Base-by-base conservation (phyloP, 2,797 vertebrate species). In the Chanos chanos region DNA sequence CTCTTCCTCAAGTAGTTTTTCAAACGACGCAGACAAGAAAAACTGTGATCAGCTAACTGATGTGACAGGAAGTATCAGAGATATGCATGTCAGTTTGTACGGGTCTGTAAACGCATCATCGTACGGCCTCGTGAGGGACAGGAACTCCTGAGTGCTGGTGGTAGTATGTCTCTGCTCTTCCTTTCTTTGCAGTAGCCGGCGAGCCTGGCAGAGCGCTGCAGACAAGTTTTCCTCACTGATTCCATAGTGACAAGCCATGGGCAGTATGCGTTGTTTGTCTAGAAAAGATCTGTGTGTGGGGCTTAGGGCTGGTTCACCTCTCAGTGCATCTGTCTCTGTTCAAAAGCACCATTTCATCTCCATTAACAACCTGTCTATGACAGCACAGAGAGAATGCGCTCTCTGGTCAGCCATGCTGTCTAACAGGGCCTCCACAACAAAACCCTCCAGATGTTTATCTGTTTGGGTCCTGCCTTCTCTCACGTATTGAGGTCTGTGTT, bases 301-400 rank as follows among this genome's bases (percentile, higher is more conserved):
- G 4, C 50, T 55, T 0, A 61, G 56, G 30, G 56, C 21, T 43
- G 50, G 31, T 49, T 50, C 34, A 9, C 51, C 30, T 43, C 9
- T 49, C 15, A 44, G 44, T 25, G 61, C 54, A 40, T 53, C 7
- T 58, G 61, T 24, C 2, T 64, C 16, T 44, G 41, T 6, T 25
- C 41, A 60, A 65, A 57, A 57, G 19, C 34, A 13, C 22, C 9
- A 49, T 6, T 36, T 33, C 18, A 44, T 31, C 19, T 63, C 27
- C 16, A 63, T 53, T 53, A 63, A 22, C 28, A 63, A 44, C 40
- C 28, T 36, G 57, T 60, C 39, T 57, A 41, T 13, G 16, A 57
- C 39, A 27, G 30, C 57, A 49, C 49, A 49, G 44, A 59, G 59
- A 18, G 27, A 58, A 1, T 58, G 56, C 2, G 3, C 19, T 59